These are phyloP conservation scores for Cryptoprocta ferox DNA, from an alignment of 2,797 vertebrate species.

Conservation along the genomic window DNA sequence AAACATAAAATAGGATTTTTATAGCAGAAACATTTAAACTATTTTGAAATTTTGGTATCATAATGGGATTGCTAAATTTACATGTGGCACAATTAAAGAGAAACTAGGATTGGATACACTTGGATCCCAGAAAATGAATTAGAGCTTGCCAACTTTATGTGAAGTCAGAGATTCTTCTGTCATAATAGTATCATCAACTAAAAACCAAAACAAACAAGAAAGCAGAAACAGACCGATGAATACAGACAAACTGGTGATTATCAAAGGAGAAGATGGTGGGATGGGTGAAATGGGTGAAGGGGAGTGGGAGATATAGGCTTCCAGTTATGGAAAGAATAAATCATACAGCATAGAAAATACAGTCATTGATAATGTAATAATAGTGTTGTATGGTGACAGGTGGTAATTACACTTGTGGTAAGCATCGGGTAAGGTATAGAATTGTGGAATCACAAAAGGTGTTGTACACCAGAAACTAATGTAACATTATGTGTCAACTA, in stretches of 20 bases:
- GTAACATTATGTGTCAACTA: background rate
- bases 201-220: background rate
- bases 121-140: background rate
- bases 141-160: background rate
- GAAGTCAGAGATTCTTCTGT: background rate
- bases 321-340: background rate
- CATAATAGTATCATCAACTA: background rate
- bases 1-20: constrained; percentile 11
- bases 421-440: background rate
- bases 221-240: background rate
- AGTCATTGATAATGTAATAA: background rate
- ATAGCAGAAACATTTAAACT: background rate
- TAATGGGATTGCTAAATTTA: background rate
- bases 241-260: background rate
- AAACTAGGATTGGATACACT: background rate
- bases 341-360: background rate
- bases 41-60: constrained; percentile 32
- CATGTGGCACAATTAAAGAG: background rate
- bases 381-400: background rate
- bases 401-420: background rate
- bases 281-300: background rate
- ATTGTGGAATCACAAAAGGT: background rate
- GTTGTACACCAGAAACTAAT: background rate
- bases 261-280: too few species aligned
- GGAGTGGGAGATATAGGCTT: background rate